Evolutionary conservation across 2,888 invertebrate species (phyloP).

Genomic region (Psococerastis gibbosa): DNA sequence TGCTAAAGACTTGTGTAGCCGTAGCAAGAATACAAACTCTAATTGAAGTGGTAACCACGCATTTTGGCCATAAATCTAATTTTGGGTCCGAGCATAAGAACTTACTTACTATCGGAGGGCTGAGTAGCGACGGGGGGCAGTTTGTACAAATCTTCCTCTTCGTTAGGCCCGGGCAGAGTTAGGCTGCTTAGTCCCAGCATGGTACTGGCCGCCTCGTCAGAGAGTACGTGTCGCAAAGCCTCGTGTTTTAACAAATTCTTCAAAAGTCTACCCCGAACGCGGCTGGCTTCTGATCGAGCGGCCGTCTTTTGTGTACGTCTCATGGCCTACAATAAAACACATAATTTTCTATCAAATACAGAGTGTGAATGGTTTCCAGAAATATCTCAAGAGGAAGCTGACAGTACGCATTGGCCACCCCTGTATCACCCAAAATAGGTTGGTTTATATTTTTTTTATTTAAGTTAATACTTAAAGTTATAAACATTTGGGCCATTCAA

Average conservation of each 20-base stretch:
- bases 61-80: too few relatives aligned
- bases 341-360: slow-evolving; percentile 12
- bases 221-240: slow-evolving; percentile 33
- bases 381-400: too few relatives aligned
- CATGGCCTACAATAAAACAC: slow-evolving; percentile 38
- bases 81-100: too few relatives aligned
- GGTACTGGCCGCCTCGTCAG: neutral
- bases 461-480: too few relatives aligned
- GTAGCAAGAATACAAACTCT: too few relatives aligned
- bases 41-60: too few relatives aligned
- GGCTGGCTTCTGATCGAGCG: slow-evolving; percentile 47
- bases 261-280: slow-evolving; percentile 51
- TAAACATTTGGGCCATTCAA: too few relatives aligned
- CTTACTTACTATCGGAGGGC: slow-evolving; percentile 13
- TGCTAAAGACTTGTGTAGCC: too few relatives aligned
- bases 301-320: slow-evolving; percentile 54
- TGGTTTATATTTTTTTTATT: too few relatives aligned
- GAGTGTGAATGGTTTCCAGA: slow-evolving; percentile 1
- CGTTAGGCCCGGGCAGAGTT: slow-evolving; percentile 10
- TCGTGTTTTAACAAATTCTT: slow-evolving; percentile 57
- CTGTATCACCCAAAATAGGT: too few relatives aligned
- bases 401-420: too few relatives aligned
- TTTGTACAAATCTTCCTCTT: slow-evolving; percentile 33
- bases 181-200: neutral
- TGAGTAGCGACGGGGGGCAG: slow-evolving; percentile 30